Percentiles rank a stretch among this genome's conserved stretches.
Evolutionary conservation across 2,113 vertebrate genomes (phyloP).

Genomic region (Eretmochelys imbricata): DNA sequence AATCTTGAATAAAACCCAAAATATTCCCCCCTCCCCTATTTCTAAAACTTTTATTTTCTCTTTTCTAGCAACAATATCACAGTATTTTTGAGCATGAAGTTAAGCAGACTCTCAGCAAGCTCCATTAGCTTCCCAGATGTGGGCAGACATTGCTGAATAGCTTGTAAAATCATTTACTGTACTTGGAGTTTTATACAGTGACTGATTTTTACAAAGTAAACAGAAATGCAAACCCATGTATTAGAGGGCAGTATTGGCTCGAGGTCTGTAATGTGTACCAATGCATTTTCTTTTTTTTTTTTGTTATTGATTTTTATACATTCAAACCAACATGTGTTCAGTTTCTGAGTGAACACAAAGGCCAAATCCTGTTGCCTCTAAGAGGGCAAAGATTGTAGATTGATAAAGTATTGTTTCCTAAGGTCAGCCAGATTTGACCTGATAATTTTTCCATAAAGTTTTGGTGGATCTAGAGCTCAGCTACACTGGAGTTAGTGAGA

Average conservation of each 20-base stretch:
- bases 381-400: background rate
- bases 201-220: background rate
- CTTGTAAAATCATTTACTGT: background rate
- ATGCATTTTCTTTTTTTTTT: background rate
- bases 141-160: background rate
- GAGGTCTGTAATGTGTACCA: background rate
- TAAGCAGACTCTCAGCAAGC: background rate
- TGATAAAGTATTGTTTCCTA: background rate
- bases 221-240: background rate
- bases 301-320: background rate
- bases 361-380: background rate
- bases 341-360: background rate
- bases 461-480: background rate
- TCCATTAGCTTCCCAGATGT: background rate
- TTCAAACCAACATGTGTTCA: background rate
- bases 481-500: background rate
- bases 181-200: background rate
- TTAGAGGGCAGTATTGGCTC: background rate
- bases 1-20: background rate
- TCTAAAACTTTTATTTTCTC: background rate
- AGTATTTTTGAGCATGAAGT: rapidly evolving
- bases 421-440: background rate
- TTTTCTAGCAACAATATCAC: background rate
- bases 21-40: background rate
- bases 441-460: background rate